Evolutionary conservation across 1,140 invertebrate genomes (phyloP).

Genomic region (Sweltsa coloradensis): DNA sequence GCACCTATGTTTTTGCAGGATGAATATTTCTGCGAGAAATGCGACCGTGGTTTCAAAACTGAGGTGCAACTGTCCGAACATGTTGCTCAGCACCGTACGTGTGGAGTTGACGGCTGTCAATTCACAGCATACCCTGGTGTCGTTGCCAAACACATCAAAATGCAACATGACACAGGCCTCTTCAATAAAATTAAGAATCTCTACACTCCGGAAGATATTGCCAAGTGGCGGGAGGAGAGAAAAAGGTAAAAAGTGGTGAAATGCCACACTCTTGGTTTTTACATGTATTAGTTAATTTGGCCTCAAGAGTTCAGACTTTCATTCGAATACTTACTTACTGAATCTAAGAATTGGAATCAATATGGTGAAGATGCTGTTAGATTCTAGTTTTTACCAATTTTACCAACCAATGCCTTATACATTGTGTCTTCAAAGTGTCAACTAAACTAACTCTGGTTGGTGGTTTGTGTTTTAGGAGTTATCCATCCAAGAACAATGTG

Average conservation of each 20-base stretch:
- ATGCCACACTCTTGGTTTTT: no score
- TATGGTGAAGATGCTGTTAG: no score
- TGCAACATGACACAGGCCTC: conserved; percentile 67
- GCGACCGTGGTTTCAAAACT: conserved; percentile 55
- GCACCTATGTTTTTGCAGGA: conserved; percentile 22
- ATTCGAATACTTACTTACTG: no score
- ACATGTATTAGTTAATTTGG: no score
- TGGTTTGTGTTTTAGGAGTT: conserved; percentile 26
- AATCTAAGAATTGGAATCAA: no score
- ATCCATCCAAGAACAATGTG: conserved; percentile 29
- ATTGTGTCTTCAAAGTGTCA: no score
- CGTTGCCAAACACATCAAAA: conserved; percentile 62
- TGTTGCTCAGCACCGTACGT: conserved; percentile 52
- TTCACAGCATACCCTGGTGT: conserved; percentile 67
- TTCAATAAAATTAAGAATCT: conserved; percentile 61
- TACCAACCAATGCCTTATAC: no score
- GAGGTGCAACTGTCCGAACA: conserved; percentile 46
- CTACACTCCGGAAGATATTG: conserved; percentile 62
- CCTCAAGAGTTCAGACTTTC: no score
- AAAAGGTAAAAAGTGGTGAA: conserved; percentile 46
- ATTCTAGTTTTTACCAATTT: no score
- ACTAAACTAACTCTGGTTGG: no score
- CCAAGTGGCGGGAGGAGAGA: conserved; percentile 68
- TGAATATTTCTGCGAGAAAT: conserved; percentile 53
- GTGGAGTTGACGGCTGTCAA: conserved; percentile 65